phyloP scores from a whole-genome alignment of 1,140 invertebrate species.

The Trichonephila inaurata region DNA sequence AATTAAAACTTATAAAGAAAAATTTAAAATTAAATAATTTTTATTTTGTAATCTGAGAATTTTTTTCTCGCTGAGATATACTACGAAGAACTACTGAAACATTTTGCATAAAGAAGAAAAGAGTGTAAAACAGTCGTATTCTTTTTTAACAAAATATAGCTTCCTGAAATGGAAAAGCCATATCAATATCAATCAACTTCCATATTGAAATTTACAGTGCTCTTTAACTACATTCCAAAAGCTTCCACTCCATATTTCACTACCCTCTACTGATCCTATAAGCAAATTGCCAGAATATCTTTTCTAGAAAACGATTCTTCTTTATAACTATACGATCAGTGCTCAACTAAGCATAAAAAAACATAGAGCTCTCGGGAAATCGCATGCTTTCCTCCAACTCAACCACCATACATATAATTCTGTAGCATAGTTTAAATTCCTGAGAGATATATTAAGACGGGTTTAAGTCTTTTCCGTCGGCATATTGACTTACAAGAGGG shows the following conservation, averaged over 20 bases:
- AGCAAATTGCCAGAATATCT: background rate
- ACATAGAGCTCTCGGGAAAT: background rate
- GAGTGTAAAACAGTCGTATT: background rate
- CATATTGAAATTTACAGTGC: slow-evolving; percentile 25
- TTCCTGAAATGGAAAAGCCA: background rate
- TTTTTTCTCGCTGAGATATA: no score
- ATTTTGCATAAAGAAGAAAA: background rate
- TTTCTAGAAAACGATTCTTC: slow-evolving; percentile 1
- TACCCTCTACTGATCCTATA: background rate
- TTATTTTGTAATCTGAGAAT: no score
- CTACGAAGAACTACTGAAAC: no score
- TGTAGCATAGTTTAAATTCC: slow-evolving; percentile 48
- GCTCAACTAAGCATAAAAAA: slow-evolving; percentile 9
- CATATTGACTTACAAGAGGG: slow-evolving; percentile 43
- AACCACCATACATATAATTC: slow-evolving; percentile 4
- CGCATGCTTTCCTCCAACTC: background rate
- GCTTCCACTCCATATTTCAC: background rate
- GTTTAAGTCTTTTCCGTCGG: slow-evolving; percentile 43
- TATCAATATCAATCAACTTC: slow-evolving; percentile 11
- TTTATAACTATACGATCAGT: slow-evolving; percentile 43
- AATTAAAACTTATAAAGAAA: no score
- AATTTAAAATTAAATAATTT: no score
- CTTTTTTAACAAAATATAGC: background rate
- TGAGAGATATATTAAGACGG: slow-evolving; percentile 50
- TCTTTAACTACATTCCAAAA: slow-evolving; percentile 1